phyloP scores from a whole-genome alignment of 2,797 vertebrate genomes.

The Carapus acus region DNA sequence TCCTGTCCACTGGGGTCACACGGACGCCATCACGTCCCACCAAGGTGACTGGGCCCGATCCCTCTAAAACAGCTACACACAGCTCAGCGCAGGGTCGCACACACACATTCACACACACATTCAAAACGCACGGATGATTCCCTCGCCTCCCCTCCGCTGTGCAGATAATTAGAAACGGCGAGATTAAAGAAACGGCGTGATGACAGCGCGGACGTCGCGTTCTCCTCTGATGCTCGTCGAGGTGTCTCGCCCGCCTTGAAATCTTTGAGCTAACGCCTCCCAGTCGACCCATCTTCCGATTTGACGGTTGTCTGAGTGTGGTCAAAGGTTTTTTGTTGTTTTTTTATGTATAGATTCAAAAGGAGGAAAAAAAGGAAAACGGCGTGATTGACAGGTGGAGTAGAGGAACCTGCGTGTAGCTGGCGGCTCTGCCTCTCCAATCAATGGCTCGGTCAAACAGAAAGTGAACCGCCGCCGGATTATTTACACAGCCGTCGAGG shows the following conservation, averaged over 20 bases:
- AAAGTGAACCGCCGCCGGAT: constrained; percentile 37
- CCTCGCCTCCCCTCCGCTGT: constrained; percentile 21
- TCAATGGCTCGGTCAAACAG: constrained; percentile 52
- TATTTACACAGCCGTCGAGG: constrained; percentile 42
- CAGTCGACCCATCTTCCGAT: constrained; percentile 35
- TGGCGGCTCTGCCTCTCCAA: constrained; percentile 39
- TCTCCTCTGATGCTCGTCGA: constrained; percentile 17
- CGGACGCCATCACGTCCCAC: too few species aligned
- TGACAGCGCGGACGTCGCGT: constrained; percentile 30
- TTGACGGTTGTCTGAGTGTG: constrained; percentile 39
- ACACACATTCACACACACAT: neutral
- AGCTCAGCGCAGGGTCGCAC: too few species aligned
- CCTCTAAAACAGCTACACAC: too few species aligned
- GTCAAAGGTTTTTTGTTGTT: constrained; percentile 49
- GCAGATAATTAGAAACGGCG: constrained; percentile 48
- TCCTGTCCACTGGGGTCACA: too few species aligned
- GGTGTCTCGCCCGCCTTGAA: constrained; percentile 30
- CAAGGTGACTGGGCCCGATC: too few species aligned
- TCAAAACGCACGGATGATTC: constrained; percentile 23
- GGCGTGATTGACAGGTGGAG: constrained; percentile 44
- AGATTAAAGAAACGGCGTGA: constrained; percentile 33
- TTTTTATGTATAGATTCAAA: constrained; percentile 43
- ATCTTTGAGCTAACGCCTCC: constrained; percentile 53
- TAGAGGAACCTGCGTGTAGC: constrained; percentile 29
- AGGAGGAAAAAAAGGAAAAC: too few species aligned